These are phyloP conservation scores for Rostratula benghalensis DNA, from an alignment of 2,113 vertebrate genomes.

Conservation along the genomic window DNA sequence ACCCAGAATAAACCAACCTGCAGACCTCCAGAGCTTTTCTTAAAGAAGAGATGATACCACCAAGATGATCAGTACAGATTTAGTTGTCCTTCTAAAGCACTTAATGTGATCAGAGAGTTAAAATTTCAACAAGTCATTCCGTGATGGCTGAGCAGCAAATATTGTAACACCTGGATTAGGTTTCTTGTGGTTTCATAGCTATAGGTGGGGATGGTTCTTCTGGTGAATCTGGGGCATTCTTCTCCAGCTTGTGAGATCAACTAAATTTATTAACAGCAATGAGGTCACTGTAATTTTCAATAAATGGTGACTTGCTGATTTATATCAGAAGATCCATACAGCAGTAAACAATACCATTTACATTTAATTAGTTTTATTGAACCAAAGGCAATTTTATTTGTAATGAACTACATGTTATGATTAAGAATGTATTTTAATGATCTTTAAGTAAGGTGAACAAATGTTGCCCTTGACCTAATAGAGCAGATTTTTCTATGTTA, in stretches of 20 bases:
- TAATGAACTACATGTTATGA: slow-evolving; percentile 87
- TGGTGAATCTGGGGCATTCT: slow-evolving; percentile 32
- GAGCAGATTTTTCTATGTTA: slow-evolving; percentile 74
- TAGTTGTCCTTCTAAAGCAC: slow-evolving; percentile 81
- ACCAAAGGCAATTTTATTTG: slow-evolving; percentile 85
- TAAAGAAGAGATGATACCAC: slow-evolving; percentile 74
- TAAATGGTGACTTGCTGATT: slow-evolving; percentile 87
- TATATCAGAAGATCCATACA: slow-evolving; percentile 85
- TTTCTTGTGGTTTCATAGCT: slow-evolving; percentile 69
- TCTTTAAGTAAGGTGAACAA: slow-evolving; percentile 87
- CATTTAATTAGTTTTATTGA: slow-evolving; percentile 96
- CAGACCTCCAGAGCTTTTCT: slow-evolving; percentile 50
- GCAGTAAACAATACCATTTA: slow-evolving; percentile 90
- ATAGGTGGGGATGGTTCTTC: slow-evolving; percentile 47
- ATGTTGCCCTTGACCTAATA: slow-evolving; percentile 87
- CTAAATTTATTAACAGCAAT: slow-evolving; percentile 85
- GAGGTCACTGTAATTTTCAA: slow-evolving; percentile 87
- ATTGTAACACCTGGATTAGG: slow-evolving; percentile 56
- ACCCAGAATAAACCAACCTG: slow-evolving; percentile 53
- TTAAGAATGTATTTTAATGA: slow-evolving; percentile 88
- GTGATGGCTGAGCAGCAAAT: slow-evolving; percentile 65
- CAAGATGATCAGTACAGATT: slow-evolving; percentile 72
- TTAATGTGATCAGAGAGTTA: slow-evolving; percentile 88
- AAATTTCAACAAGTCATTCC: slow-evolving; percentile 81
- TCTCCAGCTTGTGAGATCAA: slow-evolving; percentile 77